Evolutionary conservation across 2,797 vertebrate genomes (phyloP).

Genomic region (Halcyon badia): DNA sequence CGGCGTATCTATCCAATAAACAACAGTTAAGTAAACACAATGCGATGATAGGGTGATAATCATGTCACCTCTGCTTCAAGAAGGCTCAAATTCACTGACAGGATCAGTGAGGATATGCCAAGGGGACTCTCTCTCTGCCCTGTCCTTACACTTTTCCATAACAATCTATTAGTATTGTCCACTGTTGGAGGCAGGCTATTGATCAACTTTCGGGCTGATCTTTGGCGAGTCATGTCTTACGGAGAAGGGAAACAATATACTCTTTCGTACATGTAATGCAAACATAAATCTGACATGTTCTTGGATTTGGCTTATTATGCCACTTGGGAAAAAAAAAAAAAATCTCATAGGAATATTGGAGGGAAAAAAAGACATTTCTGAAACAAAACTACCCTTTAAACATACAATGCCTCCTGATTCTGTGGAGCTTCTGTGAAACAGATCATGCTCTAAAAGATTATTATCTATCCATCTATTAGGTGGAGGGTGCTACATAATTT

Average conservation of each 20-base stretch:
- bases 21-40: neutral
- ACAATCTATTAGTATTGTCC: neutral
- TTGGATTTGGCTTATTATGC: neutral
- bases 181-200: accelerated
- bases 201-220: neutral
- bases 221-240: neutral
- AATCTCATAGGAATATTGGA: accelerated
- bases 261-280: neutral
- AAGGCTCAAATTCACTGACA: neutral
- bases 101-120: neutral
- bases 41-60: accelerated
- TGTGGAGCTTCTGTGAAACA: neutral
- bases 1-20: neutral
- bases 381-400: neutral
- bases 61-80: neutral
- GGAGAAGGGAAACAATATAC: neutral
- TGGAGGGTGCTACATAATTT: neutral
- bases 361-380: accelerated
- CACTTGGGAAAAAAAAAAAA: neutral
- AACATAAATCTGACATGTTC: neutral
- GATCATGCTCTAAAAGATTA: neutral
- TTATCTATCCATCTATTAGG: no score
- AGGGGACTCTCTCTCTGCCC: neutral
- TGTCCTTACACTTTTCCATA: neutral
- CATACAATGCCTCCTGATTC: accelerated